Evolutionary conservation across 2,888 invertebrate species (phyloP), one percentile per base, ranked within the genome.

Genomic region (Lysandra coridon): DNA sequence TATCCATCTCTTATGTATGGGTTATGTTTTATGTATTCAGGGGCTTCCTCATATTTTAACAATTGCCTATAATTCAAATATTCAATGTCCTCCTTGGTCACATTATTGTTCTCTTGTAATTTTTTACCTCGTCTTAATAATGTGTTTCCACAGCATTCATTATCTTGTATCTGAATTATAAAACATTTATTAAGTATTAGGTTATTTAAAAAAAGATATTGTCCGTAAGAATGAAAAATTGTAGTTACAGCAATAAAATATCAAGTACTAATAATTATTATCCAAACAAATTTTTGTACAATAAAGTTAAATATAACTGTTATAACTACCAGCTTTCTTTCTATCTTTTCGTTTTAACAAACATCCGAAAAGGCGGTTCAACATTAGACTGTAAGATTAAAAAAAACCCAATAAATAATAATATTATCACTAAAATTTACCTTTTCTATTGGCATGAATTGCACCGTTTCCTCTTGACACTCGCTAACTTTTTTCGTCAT

Each of bases 1-100:
- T 99, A 99, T 14, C 99, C 99, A 83, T 96, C 95, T 81, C 96
- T 95, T 83, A 99, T 98, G 87, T 95, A 98, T 4, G 97, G 97
- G 92, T 99, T 99, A 86, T 97, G 97, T 89, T 97, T 97, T 80
- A 98, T 95, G 91, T 98, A 98, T 80, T 95, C 95, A 4, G 98
- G 98, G 77, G 98, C 98, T 86, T 97, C 87, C 82, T 95, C 95
- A 87, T 90, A 95, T 81, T 93, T 92, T 17, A 95, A 85, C 62
- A 95, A 86, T 83, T 94, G 89, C 79, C 94, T 86, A 80, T 92
- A 92, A 82, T 94, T 94, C n/a, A 94, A 87, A 81, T 95, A 95
- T 81, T 95, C 92, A 80, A 92, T 85, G 79, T 95, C 94, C 82
- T 92, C 93, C 84, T 93, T 92, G 30, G 91, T 92, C 80, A 94